Base-by-base conservation (phyloP, 2,888 invertebrate genomes). In the Ariolimax columbianus region DNA sequence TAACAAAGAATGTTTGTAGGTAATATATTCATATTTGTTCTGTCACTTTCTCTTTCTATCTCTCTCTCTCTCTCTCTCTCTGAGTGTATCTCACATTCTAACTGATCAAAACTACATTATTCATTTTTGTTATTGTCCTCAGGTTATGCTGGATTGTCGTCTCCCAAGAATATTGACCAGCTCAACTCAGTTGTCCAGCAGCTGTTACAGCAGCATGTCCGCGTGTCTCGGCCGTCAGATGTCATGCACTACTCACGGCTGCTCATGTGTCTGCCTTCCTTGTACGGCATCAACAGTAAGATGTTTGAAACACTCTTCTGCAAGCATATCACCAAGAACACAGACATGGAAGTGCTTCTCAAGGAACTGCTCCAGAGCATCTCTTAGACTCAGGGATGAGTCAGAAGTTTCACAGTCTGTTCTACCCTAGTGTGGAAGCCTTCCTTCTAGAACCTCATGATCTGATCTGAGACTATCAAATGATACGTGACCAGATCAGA, bases 261-360 rank as follows among this genome's bases (percentile, higher is more conserved):
- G 40, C 91, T 93, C 33, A 90, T 93, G 89, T 89, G 91, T 70
- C 88, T 93, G 82, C 93, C 93, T 43, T 89, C 92, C 3, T 88
- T 93, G 11, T 93, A 91, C 85, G 93, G 93, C 82, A 92, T 92
- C 77, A 91, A 93, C 89, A 90, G 90, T 85, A 90, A 89, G 83
- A 92, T 93, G 92, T 88, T 93, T 78, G 92, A 93, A 88, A 90
- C 90, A 38, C 88, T 93, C 68, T 93, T 93, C 86, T 93, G 93
- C 87, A 88, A 89, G 82, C 91, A 92, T 87, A 90, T 93, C 70
- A 90, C 90, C 81, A 89, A 89, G 38, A 91, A 90, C 81, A 91
- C 89, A 77, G 91, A 92, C 89, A 91, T 92, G 87, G 91, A 92
- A 68, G 90, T 91, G n/a, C 86, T 92, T 63, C 86, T 93, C 77